Base-by-base conservation (phyloP, 2,113 vertebrate species). In the Brachirus orientalis region DNA sequence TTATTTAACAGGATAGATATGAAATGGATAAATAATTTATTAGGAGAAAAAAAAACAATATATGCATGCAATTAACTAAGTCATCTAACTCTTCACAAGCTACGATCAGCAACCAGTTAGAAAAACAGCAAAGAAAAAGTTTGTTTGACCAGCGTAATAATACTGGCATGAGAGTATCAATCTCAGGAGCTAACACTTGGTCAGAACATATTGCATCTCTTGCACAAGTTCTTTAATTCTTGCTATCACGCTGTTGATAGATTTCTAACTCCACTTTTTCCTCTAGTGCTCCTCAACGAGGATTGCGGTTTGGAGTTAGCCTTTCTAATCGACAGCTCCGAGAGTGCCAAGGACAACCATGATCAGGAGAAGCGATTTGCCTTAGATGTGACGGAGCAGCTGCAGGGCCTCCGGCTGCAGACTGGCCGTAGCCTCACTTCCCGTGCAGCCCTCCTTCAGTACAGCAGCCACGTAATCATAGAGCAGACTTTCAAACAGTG, bases 301-400 rank as follows among this genome's bases (percentile, higher is more conserved):
- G 92, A 93, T 57, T 97, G 96, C 77, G 77, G 91, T 78, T 75
- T 97, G 88, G 96, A 97, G 89, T 83, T 97, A 58, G 93, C 93
- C 20, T 97, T 97, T 63, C 87, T 97, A 73, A 81, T 97, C 66
- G 96, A 97, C 91, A 97, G 96, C 82, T 97, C 96, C 0, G 95
- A 97, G 89, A 96, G 94, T 13, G 94, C 95, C 58, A 96, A 96
- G 77, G 92, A 94, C 82, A 95, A 95, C 82, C 95, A 97, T 3
- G 92, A 91, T 46, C 91, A 94, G 76, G 95, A 97, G 88, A 97
- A 97, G 59, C 92, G 67, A 7, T 95, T 97, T 19, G 93, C 92
- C 37, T 51, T 86, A 1, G 91, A 95, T n/a, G 91, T 93, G 73
- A 92, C 91, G 58, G 92, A 93, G 35, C 90, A 89, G 20, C 93